phyloP scores from a whole-genome alignment of 2,113 vertebrate genomes.

The Macrotus californicus region DNA sequence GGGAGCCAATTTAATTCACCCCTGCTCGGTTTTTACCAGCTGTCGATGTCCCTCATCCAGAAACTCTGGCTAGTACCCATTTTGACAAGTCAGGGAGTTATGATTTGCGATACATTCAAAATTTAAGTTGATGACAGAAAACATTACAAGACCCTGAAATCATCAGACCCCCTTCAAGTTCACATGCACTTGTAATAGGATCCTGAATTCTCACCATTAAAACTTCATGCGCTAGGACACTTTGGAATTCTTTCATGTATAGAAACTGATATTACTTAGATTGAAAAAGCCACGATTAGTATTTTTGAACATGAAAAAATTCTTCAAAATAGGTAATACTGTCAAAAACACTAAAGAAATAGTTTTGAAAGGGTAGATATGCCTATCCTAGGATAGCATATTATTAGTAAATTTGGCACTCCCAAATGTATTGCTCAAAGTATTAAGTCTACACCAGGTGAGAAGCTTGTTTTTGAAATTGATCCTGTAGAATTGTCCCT shows the following conservation, averaged over 20 bases:
- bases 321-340: slow-evolving; percentile 17
- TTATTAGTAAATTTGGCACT: slow-evolving; percentile 49
- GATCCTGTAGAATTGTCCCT: slow-evolving; percentile 63
- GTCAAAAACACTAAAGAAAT: slow-evolving; percentile 2
- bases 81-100: neutral
- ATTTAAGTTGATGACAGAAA: neutral
- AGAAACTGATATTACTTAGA: neutral
- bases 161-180: neutral
- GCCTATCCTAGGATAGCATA: slow-evolving; percentile 6
- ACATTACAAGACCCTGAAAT: neutral
- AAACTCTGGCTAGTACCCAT: neutral
- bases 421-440: slow-evolving; percentile 25
- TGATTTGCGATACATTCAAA: neutral
- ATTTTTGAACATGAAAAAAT: slow-evolving; percentile 30
- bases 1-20: neutral
- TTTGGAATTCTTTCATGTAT: neutral
- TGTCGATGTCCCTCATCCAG: neutral
- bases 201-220: neutral
- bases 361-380: neutral
- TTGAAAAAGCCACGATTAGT: neutral
- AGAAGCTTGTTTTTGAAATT: slow-evolving; percentile 68
- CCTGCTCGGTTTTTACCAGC: neutral
- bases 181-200: slow-evolving; percentile 20
- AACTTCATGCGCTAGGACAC: neutral
- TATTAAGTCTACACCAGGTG: slow-evolving; percentile 63